Evolutionary conservation across 2,113 vertebrate species (phyloP), one percentile per base, ranked within the genome.

Genomic region (Mellivora capensis): DNA sequence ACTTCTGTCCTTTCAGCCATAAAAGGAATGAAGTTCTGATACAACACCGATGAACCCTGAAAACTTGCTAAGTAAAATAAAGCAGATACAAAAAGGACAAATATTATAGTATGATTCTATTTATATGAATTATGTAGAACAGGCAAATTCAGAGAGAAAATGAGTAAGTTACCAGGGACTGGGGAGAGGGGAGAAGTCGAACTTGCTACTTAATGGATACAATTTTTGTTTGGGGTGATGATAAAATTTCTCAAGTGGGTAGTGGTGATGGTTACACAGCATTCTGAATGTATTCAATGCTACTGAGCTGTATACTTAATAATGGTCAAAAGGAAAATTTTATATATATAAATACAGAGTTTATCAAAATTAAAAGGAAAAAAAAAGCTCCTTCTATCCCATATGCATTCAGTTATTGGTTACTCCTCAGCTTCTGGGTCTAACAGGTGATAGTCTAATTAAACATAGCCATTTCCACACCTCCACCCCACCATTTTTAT

Each of bases 141-240:
- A 87, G 2, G 11, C 23, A 95, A 95, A 94, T 79, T 93, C 44
- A 90, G n/a, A 91, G 13, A 83, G 31, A 88, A 94, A 93, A 8
- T 21, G 91, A 23, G 61, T 29, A 97, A 86, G 15, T 91, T 94
- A 87, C 12, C 47, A 97, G 31, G 59, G 27, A 52, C 11, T 69
- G 17, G 9, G 57, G 10, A 25, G 34, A 72, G 17, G 13, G 27
- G 14, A 21, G 6, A 72, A 10, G 49, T 34, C 31, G 31, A 13
- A 42, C 12, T 37, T 84, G 79, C 18, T 79, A 37, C 44, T 81
- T 85, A 85, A 29, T 44, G 27, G 61, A 18, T 52, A 91, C 1
- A 83, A 0, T 83, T 95, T 93, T 76, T 87, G 3, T 52, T 15
- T 67, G 23, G 27, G 6, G 20, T 86, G 7, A 96, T 84, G 3